phyloP scores from a whole-genome alignment of 2,113 vertebrate genomes.

The Catharus bicknelli region DNA sequence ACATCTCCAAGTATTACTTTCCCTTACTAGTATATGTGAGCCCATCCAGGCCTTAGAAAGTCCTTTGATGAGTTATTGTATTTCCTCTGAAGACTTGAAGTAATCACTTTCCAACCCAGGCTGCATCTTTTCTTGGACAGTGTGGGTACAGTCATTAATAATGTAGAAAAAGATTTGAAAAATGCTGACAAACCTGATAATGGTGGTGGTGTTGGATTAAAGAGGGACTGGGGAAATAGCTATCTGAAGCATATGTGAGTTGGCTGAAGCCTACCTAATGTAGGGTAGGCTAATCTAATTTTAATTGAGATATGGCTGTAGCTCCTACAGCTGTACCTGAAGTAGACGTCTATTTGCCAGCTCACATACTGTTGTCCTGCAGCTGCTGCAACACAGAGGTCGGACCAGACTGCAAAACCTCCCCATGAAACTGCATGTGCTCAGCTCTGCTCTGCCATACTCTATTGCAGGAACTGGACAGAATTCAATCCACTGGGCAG shows the following conservation, averaged over 20 bases:
- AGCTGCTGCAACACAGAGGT: neutral
- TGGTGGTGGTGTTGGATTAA: neutral
- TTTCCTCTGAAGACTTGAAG: neutral
- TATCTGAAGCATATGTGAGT: neutral
- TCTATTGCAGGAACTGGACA: neutral
- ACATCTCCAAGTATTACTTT: neutral
- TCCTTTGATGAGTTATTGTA: neutral
- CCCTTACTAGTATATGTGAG: neutral
- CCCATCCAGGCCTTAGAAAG: neutral
- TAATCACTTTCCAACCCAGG: neutral
- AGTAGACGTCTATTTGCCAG: neutral
- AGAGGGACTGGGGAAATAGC: neutral
- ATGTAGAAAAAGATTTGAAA: neutral
- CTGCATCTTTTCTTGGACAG: neutral
- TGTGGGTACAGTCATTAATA: neutral
- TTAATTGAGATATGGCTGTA: neutral
- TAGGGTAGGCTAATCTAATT: conserved; percentile 39
- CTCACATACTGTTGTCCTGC: neutral
- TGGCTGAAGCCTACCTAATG: conserved; percentile 20
- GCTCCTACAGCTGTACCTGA: conserved; percentile 20
- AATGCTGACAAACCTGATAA: neutral
- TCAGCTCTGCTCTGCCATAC: neutral
- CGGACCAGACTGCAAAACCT: neutral
- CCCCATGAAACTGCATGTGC: fast-evolving
- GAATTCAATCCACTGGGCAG: neutral